Conservation (phyloP, 2,113 vertebrate species). For the Cyprinodon brontotheroides region DNA sequence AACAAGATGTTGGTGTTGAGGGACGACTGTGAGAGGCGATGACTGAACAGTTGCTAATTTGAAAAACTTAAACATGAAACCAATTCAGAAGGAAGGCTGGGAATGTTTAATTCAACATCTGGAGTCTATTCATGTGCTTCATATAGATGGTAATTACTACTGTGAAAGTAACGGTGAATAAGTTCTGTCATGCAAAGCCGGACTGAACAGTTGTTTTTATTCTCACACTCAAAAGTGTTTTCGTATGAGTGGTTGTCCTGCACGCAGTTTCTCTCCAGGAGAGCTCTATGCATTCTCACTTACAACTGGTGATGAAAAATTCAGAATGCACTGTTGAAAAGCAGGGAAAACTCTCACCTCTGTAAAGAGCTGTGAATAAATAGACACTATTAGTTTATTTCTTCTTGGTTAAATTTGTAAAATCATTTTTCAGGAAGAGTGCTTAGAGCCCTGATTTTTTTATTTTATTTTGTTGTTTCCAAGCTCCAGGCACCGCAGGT, state of each 20-base stretch:
- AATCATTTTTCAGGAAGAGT: not conserved
- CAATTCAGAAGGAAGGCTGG: conserved; percentile 32
- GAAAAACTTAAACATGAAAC: conserved; percentile 48
- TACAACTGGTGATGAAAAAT: conserved; percentile 2
- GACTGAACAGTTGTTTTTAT: conserved; percentile 35
- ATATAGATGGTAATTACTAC: conserved; percentile 65
- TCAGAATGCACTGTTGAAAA: not conserved
- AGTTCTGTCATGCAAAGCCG: conserved; percentile 53
- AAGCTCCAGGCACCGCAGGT: not conserved
- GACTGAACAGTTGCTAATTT: conserved; percentile 42
- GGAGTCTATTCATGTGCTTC: conserved; percentile 64
- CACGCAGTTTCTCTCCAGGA: conserved; percentile 18
- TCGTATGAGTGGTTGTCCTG: conserved; percentile 13
- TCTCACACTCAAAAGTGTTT: conserved; percentile 36
- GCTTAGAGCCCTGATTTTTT: not conserved
- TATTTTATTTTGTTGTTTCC: not conserved
- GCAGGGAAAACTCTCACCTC: not conserved
- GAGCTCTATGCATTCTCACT: conserved; percentile 18
- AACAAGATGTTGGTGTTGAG: conserved; percentile 14
- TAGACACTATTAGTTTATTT: not conserved
- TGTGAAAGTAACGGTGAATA: conserved; percentile 48
- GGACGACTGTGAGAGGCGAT: conserved; percentile 26
- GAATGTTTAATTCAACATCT: conserved; percentile 67
- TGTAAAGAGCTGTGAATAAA: not conserved
- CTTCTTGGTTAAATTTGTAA: not conserved